Base-by-base conservation (phyloP, 2,888 invertebrate genomes). In the Cetonia aurata region DNA sequence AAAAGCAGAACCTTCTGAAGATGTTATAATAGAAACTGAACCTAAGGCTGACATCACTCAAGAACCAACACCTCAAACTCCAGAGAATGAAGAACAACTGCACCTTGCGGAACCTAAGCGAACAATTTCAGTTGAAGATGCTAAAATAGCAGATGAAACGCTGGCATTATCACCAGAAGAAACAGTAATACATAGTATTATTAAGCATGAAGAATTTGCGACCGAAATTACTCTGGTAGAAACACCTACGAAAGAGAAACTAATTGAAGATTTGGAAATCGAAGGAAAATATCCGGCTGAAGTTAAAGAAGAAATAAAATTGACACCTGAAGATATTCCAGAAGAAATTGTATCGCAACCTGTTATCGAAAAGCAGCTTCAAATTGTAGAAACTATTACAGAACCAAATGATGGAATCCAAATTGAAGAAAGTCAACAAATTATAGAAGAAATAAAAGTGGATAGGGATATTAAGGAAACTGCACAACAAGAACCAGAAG, bases 341-440 rank as follows among this genome's bases (percentile, higher is more conserved):
- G 48, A 48, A 48, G 48, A 48, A 48, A 17, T 10, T n/a, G n/a
- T 17, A 48, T n/a, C 48, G 1, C 48, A 17, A 1, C 48, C 10
- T 15, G n/a, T n/a, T 48, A 17, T 48, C 1, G 67, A 52, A 66
- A 6, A 41, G 25, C 31, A 62, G 9, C 25, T 3, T 13, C 67
- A 46, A 8, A 42, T 9, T 10, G 67, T 56, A 57, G 56, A 57
- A 57, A 48, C 48, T n/a, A n/a, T 17, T 12, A 48, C 48, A 1
- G 48, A 48, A 48, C 3, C 17, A 48, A 48, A 10, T 48, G 13
- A 48, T 9, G 48, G n/a, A 10, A 48, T n/a, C 8, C 48, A n/a
- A 48, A 17, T 48, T 48, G 48, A 15, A 48, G 37, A 37, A 37
- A 37, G 8, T 48, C 48, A 48, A 3, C 6, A n/a, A 8, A 37